These are phyloP conservation scores for Hipparchia semele DNA, from an alignment of 2,888 invertebrate species.

Conservation along the genomic window DNA sequence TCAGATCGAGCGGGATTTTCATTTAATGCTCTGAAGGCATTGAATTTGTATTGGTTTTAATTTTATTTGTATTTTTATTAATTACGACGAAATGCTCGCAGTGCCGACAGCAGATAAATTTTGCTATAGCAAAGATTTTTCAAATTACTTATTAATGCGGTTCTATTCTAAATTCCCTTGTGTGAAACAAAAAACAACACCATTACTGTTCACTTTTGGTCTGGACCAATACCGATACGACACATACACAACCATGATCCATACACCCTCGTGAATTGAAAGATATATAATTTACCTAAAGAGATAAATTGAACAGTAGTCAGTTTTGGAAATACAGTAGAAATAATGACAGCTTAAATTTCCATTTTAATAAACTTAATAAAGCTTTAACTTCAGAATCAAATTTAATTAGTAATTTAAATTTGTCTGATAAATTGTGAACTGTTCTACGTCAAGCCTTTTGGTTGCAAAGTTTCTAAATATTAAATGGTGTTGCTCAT, in stretches of 20 bases:
- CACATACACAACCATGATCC: too few relatives aligned
- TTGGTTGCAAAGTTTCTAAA: slow-evolving; percentile 14
- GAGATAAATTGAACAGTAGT: background rate
- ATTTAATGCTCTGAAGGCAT: slow-evolving; percentile 9
- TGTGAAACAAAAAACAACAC: too few relatives aligned
- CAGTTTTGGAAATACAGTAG: background rate
- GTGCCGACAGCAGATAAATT: slow-evolving; percentile 1
- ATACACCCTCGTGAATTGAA: too few relatives aligned
- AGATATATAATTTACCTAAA: too few relatives aligned
- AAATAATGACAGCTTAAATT: background rate
- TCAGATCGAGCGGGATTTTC: slow-evolving; percentile 11
- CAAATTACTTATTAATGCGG: background rate
- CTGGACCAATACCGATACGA: too few relatives aligned
- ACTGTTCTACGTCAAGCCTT: slow-evolving; percentile 6
- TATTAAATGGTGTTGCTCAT: slow-evolving; percentile 13
- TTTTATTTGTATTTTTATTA: slow-evolving; percentile 6
- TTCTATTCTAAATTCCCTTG: too few relatives aligned
- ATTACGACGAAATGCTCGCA: background rate
- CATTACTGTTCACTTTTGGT: too few relatives aligned
- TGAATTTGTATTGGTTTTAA: slow-evolving; percentile 15
- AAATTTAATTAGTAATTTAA: slow-evolving; percentile 9
- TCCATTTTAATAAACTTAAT: background rate
- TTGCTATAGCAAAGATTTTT: background rate
- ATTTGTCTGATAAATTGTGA: slow-evolving; percentile 10
- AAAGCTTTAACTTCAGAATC: background rate